Evolutionary conservation across 2,113 vertebrate genomes (phyloP), one percentile per base, ranked within the genome.

Genomic region (Eulemur macaco): DNA sequence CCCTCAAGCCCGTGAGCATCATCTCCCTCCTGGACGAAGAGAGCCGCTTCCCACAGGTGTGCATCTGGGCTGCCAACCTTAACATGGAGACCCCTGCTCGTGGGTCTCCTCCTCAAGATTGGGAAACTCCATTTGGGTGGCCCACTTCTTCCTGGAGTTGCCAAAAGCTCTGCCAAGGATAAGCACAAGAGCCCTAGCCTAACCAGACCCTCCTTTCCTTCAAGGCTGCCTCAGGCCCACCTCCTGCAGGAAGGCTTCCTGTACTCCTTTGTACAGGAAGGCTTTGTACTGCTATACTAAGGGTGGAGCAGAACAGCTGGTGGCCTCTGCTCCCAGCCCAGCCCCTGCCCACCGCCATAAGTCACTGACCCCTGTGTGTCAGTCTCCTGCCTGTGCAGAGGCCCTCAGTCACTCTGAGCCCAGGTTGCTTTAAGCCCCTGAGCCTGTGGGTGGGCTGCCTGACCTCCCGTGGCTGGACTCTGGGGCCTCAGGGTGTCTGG

Each of bases 11-110:
- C 37, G 98, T 99, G 98, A 99, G 99, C 95, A 97, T 99, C 87
- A 98, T 99, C 92, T 99, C 99, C 7, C 99, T 99, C 37, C 99
- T 99, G 76, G 99, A 99, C 3, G 99, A 99, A 91, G 99, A 99
- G 95, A 99, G 99, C 98, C 99, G 97, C 97, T 99, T 99, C 96
- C 99, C 99, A 56, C 99, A 99, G 99, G 99, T 99, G 93, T 74
- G 78, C 11, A 20, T 71, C 37, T 5, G 15, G 21, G 9, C 58
- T 0, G 0, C 11, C 2, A 0, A 6, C 3, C 9, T 18, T 21
- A 6, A 1, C 2, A 17, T 15, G 10, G 23, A 66, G 50, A 27
- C 58, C 23, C 5, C 18, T 3, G 0, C 45, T 6, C 6, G 1
- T 0, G 6, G 7, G 42, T 37, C 66, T 89, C 63, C 8, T 60